Base-by-base conservation (phyloP, 2,113 vertebrate species). In the Etia nguti region DNA sequence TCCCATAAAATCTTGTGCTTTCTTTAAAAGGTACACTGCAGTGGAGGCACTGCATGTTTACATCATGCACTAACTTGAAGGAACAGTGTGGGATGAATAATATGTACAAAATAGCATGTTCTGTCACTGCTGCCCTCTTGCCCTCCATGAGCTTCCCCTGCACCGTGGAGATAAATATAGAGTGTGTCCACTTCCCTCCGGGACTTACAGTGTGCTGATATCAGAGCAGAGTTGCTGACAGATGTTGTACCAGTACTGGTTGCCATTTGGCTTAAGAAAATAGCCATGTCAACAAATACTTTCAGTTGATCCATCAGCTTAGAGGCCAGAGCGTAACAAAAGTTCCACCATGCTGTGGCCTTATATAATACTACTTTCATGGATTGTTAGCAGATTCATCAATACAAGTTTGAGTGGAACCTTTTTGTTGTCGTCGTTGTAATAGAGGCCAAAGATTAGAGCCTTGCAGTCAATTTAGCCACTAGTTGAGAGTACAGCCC, bases 241-340 rank as follows among this genome's bases (percentile, higher is more conserved):
- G 87, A 92, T 90, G 86, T 90, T 88, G 91, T 90, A 90, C 79
- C 65, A 48, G 26, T 79, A 89, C 91, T 41, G 80, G 86, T 91
- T 88, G 84, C 89, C 86, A 86, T 91, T 92, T 92, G 90, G 90
- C 81, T 94, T 89, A 90, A 91, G 93, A 94, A 95, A 94, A 92
- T 84, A 94, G 87, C 90, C 85, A 48, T 93, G 95, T 87, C 94
- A 95, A 95, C 92, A 94, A 92, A 94, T 88, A 79, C 89, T 90
- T 89, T 89, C 15, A 89, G 89, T 94, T 95, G 91, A 95, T 95
- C 94, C 93, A 95, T 96, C 94, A 95, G 85, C 89, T 93, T 79
- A 87, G 73, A 90, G 86, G 85, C 90, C 83, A 52, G 85, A 89
- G 87, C 8, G 90, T 26, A 82, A 83, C 88, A 79, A 52, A 56